Conservation (phyloP, 1,140 invertebrate genomes). For the Papilio xuthus region DNA sequence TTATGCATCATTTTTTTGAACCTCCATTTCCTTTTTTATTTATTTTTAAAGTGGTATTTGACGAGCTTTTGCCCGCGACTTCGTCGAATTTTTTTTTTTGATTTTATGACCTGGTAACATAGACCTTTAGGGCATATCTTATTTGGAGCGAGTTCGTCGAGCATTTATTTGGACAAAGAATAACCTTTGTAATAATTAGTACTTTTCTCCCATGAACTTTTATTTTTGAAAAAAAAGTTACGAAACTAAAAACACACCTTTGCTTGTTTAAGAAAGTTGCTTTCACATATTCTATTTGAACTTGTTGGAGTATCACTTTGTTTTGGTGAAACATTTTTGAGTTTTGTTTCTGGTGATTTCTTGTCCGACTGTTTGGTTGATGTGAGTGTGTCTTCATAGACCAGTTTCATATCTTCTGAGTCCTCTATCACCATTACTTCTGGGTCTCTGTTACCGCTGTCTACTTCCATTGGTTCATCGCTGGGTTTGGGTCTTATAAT, state of each 20-base stretch:
- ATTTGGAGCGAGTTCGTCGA: too few species aligned
- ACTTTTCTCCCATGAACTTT: too few species aligned
- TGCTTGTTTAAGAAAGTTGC: conserved; percentile 61
- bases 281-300: conserved; percentile 31
- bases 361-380: conserved; percentile 43
- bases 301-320: conserved; percentile 19
- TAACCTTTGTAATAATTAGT: too few species aligned
- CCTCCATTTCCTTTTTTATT: too few species aligned
- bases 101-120: too few species aligned
- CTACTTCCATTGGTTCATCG: conserved; percentile 60
- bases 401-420: conserved; percentile 86
- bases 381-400: conserved; percentile 83
- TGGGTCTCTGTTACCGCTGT: conserved; percentile 45
- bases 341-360: conserved; percentile 37
- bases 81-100: too few species aligned
- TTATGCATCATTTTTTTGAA: too few species aligned
- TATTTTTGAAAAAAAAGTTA: neutral
- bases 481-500: conserved; percentile 62
- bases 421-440: conserved; percentile 73
- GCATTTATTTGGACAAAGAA: too few species aligned
- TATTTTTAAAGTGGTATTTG: too few species aligned
- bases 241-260: conserved; percentile 41
- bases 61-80: too few species aligned
- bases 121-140: too few species aligned
- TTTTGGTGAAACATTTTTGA: conserved; percentile 36